Conservation (phyloP, 1,140 invertebrate species). For the Lordiphosa stackelbergi region DNA sequence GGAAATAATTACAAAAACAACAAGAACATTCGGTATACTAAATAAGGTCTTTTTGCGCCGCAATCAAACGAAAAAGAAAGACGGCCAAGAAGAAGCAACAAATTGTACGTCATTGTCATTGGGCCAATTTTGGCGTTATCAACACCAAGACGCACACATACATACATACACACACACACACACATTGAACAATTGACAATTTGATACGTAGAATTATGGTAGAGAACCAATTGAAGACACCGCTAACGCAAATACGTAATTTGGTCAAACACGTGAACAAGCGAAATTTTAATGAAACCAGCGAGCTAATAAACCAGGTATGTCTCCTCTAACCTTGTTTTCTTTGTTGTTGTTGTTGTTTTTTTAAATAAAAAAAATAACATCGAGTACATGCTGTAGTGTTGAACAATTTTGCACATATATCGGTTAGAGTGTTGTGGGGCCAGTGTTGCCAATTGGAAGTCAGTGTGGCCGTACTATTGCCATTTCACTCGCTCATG, state of each 20-base stretch:
- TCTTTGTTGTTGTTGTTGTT: conserved; percentile 9
- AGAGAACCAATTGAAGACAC: conserved; percentile 95
- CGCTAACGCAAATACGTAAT: conserved; percentile 98
- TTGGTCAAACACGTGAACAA: conserved; percentile 96
- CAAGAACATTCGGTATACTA: conserved; percentile 19
- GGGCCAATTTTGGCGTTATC: conserved; percentile 38
- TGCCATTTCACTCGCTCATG: conserved; percentile 64
- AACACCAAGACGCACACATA: conserved; percentile 33
- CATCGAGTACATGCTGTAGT: conserved; percentile 24
- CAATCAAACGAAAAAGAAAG: conserved; percentile 15
- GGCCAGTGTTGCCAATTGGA: conserved; percentile 55
- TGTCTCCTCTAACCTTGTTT: conserved; percentile 53
- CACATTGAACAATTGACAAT: conserved; percentile 41
- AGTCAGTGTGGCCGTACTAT: conserved; percentile 81
- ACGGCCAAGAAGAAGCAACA: conserved; percentile 32
- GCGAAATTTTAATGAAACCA: conserved; percentile 93
- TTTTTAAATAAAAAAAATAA: conserved; percentile 18
- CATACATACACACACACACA: conserved; percentile 25
- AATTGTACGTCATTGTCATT: conserved; percentile 41
- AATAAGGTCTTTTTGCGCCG: conserved; percentile 27
- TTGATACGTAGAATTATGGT: conserved; percentile 91
- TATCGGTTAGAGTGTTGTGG: conserved; percentile 28
- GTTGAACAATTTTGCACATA: conserved; percentile 46
- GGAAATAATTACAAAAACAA: conserved; percentile 28
- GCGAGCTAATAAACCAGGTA: conserved; percentile 78